These are phyloP conservation scores for Sphenopsis melanotis DNA, from an alignment of 2,797 vertebrate species.

Conservation along the genomic window DNA sequence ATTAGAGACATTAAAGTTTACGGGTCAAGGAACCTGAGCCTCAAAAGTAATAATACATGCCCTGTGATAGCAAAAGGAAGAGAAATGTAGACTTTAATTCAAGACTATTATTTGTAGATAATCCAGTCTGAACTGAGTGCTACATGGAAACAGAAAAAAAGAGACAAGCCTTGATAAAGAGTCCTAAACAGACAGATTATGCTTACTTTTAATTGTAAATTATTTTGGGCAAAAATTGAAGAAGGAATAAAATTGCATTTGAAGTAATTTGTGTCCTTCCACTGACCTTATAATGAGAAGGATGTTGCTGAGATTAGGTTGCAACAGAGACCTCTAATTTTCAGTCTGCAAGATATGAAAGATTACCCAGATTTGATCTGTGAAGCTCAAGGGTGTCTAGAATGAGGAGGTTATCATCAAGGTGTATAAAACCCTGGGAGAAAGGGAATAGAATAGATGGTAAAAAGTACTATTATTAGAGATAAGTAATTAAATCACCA, in stretches of 20 bases:
- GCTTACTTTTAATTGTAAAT: neutral
- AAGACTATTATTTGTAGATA: neutral
- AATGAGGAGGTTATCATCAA: neutral
- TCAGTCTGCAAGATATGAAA: neutral
- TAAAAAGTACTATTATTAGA: neutral
- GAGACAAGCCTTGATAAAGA: neutral
- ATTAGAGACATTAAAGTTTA: neutral
- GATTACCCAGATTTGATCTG: constrained; percentile 16
- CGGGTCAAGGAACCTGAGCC: neutral
- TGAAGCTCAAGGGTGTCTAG: neutral
- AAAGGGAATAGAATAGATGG: neutral
- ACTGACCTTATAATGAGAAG: constrained; percentile 18
- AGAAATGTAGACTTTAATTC: neutral
- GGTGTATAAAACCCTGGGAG: neutral
- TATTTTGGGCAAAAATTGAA: neutral
- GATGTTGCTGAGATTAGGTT: neutral
- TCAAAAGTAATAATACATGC: neutral
- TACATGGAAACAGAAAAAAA: neutral
- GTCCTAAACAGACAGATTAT: neutral
- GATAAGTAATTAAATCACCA: constrained; percentile 10
- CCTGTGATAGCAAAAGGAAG: neutral
- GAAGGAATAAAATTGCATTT: constrained; percentile 12
- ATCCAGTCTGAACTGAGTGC: neutral
- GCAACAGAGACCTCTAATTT: neutral
- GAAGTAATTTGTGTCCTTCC: neutral